Conservation (phyloP, 2,888 invertebrate genomes). For the Pyralis farinalis region DNA sequence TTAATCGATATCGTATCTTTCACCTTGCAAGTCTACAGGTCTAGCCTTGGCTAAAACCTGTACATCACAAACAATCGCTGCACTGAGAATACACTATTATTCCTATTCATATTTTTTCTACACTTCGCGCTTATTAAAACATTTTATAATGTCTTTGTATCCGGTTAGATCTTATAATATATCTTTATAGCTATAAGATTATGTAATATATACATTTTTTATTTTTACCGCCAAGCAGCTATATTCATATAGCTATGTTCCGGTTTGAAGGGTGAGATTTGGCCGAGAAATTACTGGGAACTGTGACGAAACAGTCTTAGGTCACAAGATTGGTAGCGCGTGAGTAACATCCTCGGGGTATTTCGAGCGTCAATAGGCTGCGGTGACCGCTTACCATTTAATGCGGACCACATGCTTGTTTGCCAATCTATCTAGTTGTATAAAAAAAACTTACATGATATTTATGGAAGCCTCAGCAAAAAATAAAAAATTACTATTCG, state of each 20-base stretch:
- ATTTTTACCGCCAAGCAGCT: too few species aligned
- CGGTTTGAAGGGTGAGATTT: too few species aligned
- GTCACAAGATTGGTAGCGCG: too few species aligned
- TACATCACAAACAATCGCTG: constrained; percentile 8
- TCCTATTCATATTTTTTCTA: constrained; percentile 1
- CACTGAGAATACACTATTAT: background rate
- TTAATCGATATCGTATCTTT: background rate
- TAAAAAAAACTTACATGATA: too few species aligned
- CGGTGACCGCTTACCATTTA: background rate
- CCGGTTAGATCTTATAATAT: too few species aligned
- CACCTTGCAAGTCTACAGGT: constrained; percentile 4
- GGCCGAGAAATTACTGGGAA: too few species aligned
- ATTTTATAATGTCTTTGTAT: background rate
- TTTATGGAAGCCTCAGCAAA: too few species aligned
- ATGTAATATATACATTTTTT: too few species aligned
- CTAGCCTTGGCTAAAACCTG: constrained; percentile 6
- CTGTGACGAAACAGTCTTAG: too few species aligned
- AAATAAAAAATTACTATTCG: too few species aligned
- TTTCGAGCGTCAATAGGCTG: background rate
- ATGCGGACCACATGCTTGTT: background rate
- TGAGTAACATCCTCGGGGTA: background rate
- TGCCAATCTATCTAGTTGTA: background rate
- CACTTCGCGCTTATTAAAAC: constrained; percentile 4
- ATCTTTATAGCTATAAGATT: too few species aligned
- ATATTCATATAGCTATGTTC: too few species aligned